Conservation (phyloP, 2,888 invertebrate species). For the Tinea trinotella region DNA sequence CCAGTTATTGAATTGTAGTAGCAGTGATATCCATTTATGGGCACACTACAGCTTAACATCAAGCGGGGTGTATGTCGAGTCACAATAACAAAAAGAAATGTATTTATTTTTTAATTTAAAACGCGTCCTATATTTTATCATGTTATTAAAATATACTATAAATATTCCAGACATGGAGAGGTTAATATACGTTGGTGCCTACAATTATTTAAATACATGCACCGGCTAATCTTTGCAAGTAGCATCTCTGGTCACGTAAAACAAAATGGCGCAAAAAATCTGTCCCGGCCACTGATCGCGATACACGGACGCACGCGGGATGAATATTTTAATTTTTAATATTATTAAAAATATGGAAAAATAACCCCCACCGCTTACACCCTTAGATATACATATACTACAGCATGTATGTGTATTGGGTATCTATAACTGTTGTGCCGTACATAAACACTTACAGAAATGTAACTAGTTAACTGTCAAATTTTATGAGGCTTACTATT, state of each 20-base stretch:
- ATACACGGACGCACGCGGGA: conserved; percentile 56
- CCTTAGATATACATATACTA: too few relatives aligned
- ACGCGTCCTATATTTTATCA: background rate
- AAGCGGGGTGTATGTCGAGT: too few relatives aligned
- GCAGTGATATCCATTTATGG: too few relatives aligned
- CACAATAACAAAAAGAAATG: too few relatives aligned
- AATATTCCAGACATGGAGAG: conserved; percentile 39
- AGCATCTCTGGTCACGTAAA: conserved; percentile 55
- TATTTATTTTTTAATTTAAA: background rate
- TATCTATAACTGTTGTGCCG: too few relatives aligned
- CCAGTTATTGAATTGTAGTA: too few relatives aligned
- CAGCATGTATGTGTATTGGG: conserved; percentile 17
- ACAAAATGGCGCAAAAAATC: conserved; percentile 32
- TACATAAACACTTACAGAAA: too few relatives aligned
- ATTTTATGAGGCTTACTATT: too few relatives aligned
- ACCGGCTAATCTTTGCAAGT: conserved; percentile 50
- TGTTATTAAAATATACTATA: conserved; percentile 28
- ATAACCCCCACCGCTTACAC: conserved; percentile 29
- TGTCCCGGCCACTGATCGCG: conserved; percentile 62
- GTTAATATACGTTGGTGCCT: conserved; percentile 42
- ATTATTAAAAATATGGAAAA: conserved; percentile 56
- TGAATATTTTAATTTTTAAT: conserved; percentile 64
- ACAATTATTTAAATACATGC: conserved; percentile 57
- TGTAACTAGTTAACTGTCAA: too few relatives aligned
- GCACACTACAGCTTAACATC: too few relatives aligned